A percentile compares a stretch with the other conserved stretches of the same genome.
Evolutionary conservation across 2,113 vertebrate genomes (phyloP).

Genomic region (Cinclus mexicanus): DNA sequence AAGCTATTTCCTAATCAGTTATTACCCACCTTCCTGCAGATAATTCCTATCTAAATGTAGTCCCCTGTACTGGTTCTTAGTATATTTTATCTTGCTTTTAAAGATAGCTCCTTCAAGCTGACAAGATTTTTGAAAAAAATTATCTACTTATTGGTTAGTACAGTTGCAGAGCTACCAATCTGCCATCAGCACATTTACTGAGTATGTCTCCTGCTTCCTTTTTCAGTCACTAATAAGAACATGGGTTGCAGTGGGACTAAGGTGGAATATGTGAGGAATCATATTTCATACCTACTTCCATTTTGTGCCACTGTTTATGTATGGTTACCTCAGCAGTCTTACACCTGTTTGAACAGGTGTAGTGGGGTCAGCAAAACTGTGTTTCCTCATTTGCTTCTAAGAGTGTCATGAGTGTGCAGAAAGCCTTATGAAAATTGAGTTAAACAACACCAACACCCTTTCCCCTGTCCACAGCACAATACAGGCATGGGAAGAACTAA

Average conservation of each 20-base stretch:
- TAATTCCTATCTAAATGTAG: neutral
- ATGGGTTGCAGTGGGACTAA: neutral
- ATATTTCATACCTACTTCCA: neutral
- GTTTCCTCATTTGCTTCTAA: neutral
- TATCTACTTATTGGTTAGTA: neutral
- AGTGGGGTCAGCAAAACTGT: neutral
- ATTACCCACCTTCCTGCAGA: neutral
- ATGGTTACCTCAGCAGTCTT: neutral
- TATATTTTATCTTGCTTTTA: neutral
- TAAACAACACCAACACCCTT: neutral
- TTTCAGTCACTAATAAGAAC: neutral
- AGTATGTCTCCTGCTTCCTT: neutral
- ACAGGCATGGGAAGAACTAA: neutral
- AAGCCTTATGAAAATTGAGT: neutral
- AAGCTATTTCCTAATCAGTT: neutral
- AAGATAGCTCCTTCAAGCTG: neutral
- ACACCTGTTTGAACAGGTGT: neutral
- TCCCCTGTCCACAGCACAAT: neutral
- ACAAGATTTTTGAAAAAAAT: neutral
- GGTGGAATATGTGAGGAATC: neutral
- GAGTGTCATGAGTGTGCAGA: neutral
- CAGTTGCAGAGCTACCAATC: neutral
- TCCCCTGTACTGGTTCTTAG: neutral
- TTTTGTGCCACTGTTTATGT: neutral
- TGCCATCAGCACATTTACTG: neutral